Percentiles rank a stretch among this genome's conserved stretches.
Conservation (phyloP, 2,888 invertebrate genomes). For the Rambutsinella grinnellia region DNA sequence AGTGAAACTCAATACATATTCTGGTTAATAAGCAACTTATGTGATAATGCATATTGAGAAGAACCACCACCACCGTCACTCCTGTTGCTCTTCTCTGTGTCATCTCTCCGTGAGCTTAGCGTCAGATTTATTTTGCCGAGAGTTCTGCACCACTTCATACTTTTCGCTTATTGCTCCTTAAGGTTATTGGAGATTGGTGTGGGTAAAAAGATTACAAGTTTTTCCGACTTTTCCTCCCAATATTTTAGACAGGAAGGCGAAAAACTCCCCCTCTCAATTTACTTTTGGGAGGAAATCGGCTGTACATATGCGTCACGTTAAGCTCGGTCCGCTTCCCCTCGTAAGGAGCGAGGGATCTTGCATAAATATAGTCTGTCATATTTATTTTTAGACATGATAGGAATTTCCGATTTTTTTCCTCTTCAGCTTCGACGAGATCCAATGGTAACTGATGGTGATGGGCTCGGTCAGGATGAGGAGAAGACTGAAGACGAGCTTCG, state of each 20-base stretch:
- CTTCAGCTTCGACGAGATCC: slow-evolving; percentile 5
- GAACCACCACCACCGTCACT: too few species aligned
- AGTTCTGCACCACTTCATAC: too few species aligned
- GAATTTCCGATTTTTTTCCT: slow-evolving; percentile 44
- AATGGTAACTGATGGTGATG: not conserved
- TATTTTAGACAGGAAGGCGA: not conserved
- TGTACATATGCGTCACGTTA: not conserved
- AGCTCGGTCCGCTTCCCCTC: not conserved
- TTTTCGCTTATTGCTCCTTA: not conserved
- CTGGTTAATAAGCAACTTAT: too few species aligned
- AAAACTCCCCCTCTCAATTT: not conserved
- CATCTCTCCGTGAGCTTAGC: too few species aligned
- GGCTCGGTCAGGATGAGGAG: slow-evolving; percentile 41
- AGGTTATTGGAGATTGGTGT: not conserved
- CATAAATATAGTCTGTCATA: slow-evolving; percentile 56
- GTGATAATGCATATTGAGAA: too few species aligned
- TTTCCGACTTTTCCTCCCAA: not conserved
- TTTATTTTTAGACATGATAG: slow-evolving; percentile 53
- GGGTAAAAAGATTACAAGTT: not conserved
- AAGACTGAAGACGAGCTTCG: slow-evolving; percentile 26
- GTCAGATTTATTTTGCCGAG: too few species aligned
- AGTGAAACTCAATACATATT: too few species aligned
- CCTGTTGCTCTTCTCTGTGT: too few species aligned
- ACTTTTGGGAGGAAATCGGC: not conserved
- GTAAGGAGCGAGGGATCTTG: slow-evolving; percentile 26